Evolutionary conservation across 92 coral and sea anemone species (phyloP).

Genomic region (Parazoanthus atlanticus): DNA sequence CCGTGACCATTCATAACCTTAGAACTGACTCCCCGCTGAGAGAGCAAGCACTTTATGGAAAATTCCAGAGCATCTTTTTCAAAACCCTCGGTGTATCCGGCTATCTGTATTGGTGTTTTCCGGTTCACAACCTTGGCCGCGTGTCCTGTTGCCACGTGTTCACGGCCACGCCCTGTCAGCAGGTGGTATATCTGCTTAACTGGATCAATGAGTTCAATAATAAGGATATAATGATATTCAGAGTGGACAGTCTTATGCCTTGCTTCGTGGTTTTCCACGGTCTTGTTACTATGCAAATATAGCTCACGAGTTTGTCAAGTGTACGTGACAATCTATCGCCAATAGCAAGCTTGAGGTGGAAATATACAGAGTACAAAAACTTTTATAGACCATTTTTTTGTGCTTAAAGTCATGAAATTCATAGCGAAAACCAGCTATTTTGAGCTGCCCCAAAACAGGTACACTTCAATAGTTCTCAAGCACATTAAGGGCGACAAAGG

Average conservation of each 20-base stretch:
- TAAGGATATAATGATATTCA: not conserved
- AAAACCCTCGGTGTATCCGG: not conserved
- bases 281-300: not conserved
- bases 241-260: not conserved
- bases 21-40: not conserved
- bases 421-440: not conserved
- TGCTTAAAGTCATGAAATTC: not conserved
- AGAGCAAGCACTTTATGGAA: not conserved
- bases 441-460: not conserved
- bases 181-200: slow-evolving; percentile 7
- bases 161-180: slow-evolving; percentile 31
- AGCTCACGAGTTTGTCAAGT: not conserved
- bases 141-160: slow-evolving; percentile 8
- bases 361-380: not conserved
- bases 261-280: not conserved
- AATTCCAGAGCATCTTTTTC: slow-evolving; percentile 4
- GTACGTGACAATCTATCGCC: not conserved
- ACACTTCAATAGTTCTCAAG: not conserved
- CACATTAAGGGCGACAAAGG: not conserved
- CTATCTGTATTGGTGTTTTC: not conserved
- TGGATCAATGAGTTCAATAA: not conserved
- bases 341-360: not conserved
- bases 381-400: no score
- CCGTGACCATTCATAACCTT: not conserved
- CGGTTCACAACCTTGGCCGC: not conserved